Evolutionary conservation across 1,140 invertebrate genomes (phyloP).

Genomic region (Nephila pilipes): DNA sequence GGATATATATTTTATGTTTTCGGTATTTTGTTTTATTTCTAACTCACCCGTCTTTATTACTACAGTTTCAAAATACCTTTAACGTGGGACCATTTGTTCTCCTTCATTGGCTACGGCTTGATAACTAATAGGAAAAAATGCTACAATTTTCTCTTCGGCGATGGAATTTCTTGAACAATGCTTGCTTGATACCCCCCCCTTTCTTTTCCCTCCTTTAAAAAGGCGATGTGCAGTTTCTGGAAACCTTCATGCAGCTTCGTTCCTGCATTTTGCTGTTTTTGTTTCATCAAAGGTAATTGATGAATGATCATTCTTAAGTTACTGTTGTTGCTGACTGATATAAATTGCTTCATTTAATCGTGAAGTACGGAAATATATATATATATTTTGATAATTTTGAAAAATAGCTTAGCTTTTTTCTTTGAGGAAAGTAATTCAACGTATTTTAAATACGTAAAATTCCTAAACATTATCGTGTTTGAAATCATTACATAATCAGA

Average conservation of each 20-base stretch:
- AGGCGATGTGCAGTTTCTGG: constrained; percentile 22
- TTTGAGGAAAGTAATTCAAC: too few species aligned
- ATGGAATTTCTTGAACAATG: constrained; percentile 11
- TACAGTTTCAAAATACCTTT: constrained; percentile 66
- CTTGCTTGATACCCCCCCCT: background rate
- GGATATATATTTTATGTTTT: constrained; percentile 50
- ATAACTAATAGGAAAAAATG: constrained; percentile 38
- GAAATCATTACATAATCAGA: too few species aligned
- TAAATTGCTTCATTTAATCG: constrained; percentile 1
- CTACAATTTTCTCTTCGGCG: background rate
- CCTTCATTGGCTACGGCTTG: constrained; percentile 23
- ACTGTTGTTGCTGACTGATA: constrained; percentile 8
- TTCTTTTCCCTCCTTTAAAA: background rate
- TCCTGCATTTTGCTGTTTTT: background rate
- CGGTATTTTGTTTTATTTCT: constrained; percentile 63
- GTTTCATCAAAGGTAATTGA: background rate
- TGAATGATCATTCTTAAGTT: constrained; percentile 22
- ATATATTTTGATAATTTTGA: background rate
- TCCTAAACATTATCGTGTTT: too few species aligned
- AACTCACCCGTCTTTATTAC: constrained; percentile 67
- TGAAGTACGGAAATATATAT: background rate
- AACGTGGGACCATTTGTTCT: constrained; percentile 54
- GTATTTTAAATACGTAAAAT: too few species aligned
- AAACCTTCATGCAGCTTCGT: background rate
- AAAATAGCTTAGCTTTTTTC: background rate